phyloP scores from a whole-genome alignment of 1,140 invertebrate species.

The Mactra quadrangularis region DNA sequence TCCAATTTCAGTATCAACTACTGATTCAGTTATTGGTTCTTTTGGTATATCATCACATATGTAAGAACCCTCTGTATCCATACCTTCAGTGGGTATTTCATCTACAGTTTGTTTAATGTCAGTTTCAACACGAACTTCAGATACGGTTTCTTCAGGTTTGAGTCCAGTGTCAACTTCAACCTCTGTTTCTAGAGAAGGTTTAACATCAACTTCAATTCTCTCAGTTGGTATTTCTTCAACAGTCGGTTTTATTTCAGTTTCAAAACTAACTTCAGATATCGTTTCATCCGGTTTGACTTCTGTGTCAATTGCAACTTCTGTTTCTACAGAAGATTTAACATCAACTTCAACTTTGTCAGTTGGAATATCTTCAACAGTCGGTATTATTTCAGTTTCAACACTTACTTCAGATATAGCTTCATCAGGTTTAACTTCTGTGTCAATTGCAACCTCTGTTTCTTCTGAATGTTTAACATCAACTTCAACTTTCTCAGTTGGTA shows the following conservation, averaged over 20 bases:
- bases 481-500: conserved; percentile 44
- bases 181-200: conserved; percentile 34
- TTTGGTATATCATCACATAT: conserved; percentile 25
- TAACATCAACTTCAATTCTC: conserved; percentile 47
- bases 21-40: conserved; percentile 11
- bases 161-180: neutral
- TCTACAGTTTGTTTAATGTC: conserved; percentile 20
- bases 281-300: conserved; percentile 62
- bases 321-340: conserved; percentile 23
- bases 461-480: conserved; percentile 45
- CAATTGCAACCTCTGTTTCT: conserved; percentile 27
- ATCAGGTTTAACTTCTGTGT: conserved; percentile 44
- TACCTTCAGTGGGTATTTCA: conserved; percentile 44
- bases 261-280: neutral
- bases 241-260: conserved; percentile 52
- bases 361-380: conserved; percentile 46
- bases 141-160: conserved; percentile 7
- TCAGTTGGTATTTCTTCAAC: conserved; percentile 37
- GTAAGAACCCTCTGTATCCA: conserved; percentile 31
- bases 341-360: conserved; percentile 50
- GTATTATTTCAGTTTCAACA: conserved; percentile 27
- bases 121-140: conserved; percentile 40
- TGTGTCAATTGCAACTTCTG: conserved; percentile 38
- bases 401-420: neutral
- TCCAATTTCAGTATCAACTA: conserved; percentile 49